Conservation (phyloP, 2,888 invertebrate genomes). For the Malthinus seriepunctatus region DNA sequence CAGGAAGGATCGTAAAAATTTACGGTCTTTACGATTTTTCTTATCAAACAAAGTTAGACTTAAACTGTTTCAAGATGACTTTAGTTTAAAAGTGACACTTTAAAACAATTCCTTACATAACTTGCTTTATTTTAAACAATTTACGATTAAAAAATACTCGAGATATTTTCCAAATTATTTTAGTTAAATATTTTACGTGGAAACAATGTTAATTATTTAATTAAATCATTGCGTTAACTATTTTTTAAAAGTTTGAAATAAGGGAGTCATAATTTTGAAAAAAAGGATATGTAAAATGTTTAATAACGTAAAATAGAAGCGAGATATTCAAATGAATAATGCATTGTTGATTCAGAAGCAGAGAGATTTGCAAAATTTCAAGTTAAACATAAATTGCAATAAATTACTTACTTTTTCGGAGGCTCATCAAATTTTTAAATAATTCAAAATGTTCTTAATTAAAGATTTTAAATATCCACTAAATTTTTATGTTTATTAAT, state of each 20-base stretch:
- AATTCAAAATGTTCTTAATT: conserved; percentile 10
- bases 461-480: no score
- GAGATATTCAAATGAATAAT: conserved; percentile 32
- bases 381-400: conserved; percentile 30
- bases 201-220: neutral
- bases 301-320: conserved; percentile 24
- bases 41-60: conserved; percentile 8
- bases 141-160: neutral
- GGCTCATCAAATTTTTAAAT: conserved; percentile 20
- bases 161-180: no score
- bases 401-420: conserved; percentile 29
- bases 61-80: conserved; percentile 3
- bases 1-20: conserved; percentile 14
- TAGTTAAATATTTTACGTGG: no score
- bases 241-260: no score
- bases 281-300: conserved; percentile 20
- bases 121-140: conserved; percentile 1
- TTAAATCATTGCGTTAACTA: neutral
- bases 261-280: no score
- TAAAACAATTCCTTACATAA: conserved; percentile 8
- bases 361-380: conserved; percentile 28
- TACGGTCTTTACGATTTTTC: conserved; percentile 17
- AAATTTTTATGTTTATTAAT: no score
- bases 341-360: conserved; percentile 34
- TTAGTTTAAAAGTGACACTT: conserved; percentile 9